Conservation (phyloP, 2,888 invertebrate species). For the Euplagia quadripunctaria region DNA sequence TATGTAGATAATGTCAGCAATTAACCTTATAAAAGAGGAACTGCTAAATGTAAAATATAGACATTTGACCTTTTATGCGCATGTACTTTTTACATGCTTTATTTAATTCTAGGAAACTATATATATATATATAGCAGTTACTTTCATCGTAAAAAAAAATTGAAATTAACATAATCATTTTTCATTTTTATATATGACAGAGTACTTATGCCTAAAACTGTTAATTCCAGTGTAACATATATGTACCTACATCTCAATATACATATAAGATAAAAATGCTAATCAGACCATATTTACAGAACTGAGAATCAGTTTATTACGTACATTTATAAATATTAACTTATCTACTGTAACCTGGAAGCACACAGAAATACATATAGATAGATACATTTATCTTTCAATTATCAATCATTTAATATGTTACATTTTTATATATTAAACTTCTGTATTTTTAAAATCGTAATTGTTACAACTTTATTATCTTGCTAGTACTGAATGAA, state of each 20-base stretch:
- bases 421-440: conserved; percentile 36
- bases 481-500: not conserved
- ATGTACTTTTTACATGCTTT: not conserved
- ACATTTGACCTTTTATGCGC: not conserved
- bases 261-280: conserved; percentile 82
- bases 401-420: conserved; percentile 34
- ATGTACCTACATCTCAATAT: conserved; percentile 51
- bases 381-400: conserved; percentile 51
- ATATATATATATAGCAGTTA: not conserved
- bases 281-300: conserved; percentile 79
- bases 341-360: conserved; percentile 82
- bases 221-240: conserved; percentile 49
- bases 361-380: conserved; percentile 82
- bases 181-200: conserved; percentile 19
- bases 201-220: conserved; percentile 43
- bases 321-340: conserved; percentile 50
- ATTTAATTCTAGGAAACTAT: not conserved
- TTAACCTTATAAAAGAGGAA: not conserved
- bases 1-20: not conserved
- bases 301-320: conserved; percentile 57
- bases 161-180: not conserved
- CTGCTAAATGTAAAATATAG: not conserved
- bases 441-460: conserved; percentile 18
- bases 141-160: not conserved
- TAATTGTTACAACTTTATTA: conserved; percentile 1